Evolutionary conservation across 2,888 invertebrate genomes (phyloP).

Genomic region (Homarus gammarus): DNA sequence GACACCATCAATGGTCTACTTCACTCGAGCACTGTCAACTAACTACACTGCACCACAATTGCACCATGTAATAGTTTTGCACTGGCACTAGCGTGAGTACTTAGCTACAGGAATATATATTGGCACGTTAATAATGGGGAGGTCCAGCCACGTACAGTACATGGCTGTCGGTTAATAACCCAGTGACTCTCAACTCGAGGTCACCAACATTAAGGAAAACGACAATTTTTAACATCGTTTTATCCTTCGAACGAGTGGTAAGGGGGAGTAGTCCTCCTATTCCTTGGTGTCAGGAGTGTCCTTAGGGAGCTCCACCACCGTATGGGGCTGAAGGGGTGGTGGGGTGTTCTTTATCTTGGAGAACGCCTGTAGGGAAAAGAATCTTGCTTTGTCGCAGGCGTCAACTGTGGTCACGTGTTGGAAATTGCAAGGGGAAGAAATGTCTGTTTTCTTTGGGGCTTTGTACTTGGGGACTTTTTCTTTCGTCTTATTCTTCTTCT

Average conservation of each 20-base stretch:
- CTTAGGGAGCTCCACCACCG: slow-evolving; percentile 44
- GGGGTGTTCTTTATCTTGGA: slow-evolving; percentile 78
- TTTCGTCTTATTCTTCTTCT: slow-evolving; percentile 79
- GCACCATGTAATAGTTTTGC: neutral
- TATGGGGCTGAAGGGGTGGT: slow-evolving; percentile 38
- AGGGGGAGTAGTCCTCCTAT: neutral
- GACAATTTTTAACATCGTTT: neutral
- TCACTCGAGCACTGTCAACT: neutral
- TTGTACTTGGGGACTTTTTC: slow-evolving; percentile 78
- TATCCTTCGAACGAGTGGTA: neutral
- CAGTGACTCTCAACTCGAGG: neutral
- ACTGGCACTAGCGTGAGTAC: neutral
- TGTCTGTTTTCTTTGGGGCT: slow-evolving; percentile 88
- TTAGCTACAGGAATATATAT: neutral
- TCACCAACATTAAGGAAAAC: neutral
- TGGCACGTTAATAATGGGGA: slow-evolving; percentile 10
- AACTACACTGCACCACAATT: neutral
- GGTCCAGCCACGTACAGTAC: neutral
- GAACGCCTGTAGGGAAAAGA: slow-evolving; percentile 85
- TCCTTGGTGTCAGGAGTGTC: slow-evolving; percentile 29
- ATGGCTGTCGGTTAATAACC: neutral
- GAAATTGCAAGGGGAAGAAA: slow-evolving; percentile 91
- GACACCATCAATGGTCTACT: neutral
- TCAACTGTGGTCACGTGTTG: slow-evolving; percentile 90
- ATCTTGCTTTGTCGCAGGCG: slow-evolving; percentile 84